Evolutionary conservation across 2,113 vertebrate genomes (phyloP), one percentile per base, ranked within the genome.

Genomic region (Uria aalge): DNA sequence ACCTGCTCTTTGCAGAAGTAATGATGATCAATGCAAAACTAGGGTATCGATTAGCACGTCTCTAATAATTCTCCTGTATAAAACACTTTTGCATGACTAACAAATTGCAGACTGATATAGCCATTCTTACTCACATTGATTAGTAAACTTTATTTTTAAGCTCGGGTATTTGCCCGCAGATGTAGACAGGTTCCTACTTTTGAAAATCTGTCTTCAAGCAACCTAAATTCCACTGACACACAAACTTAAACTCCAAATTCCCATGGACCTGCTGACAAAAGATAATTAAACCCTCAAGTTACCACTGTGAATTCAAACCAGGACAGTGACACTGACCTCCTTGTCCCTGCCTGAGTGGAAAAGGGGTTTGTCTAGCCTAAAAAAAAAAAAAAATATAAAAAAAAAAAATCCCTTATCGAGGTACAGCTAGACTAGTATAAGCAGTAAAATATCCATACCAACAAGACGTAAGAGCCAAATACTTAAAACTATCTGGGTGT

Each of bases 11-110:
- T 47, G 36, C 15, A 32, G 21, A 32, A 63, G 12, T 24, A 41
- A 59, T 64, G 57, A 16, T n/a, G 26, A n/a, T n/a, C 45, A n/a
- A 15, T 57, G 41, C 5, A 55, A 45, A 72, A 14, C 23, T 11
- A 17, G 23, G 12, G 11, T 69, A n/a, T 30, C 69, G 55, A 57
- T 71, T 83, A 55, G 4, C 10, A 62, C 0, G 0, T 41, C 19
- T 75, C 11, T 81, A 47, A 76, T 32, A 21, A 41, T 21, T 41
- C 69, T 40, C 18, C 19, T 53, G 22, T 56, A 4, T 21, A 18
- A 2, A 6, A 40, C 5, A 66, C 1, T 59, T 93, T 2, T 29
- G 9, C 29, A 1, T 15, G n/a, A 36, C 12, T 63, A 47, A 47
- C 7, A 57, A 86, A 43, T 29, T 52, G 16, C 7, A 85, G 38